A percentile compares a stretch with the other conserved stretches of the same genome.
These are phyloP conservation scores for Lacerta viridis DNA, from an alignment of 2,797 vertebrate genomes.

Conservation along the genomic window DNA sequence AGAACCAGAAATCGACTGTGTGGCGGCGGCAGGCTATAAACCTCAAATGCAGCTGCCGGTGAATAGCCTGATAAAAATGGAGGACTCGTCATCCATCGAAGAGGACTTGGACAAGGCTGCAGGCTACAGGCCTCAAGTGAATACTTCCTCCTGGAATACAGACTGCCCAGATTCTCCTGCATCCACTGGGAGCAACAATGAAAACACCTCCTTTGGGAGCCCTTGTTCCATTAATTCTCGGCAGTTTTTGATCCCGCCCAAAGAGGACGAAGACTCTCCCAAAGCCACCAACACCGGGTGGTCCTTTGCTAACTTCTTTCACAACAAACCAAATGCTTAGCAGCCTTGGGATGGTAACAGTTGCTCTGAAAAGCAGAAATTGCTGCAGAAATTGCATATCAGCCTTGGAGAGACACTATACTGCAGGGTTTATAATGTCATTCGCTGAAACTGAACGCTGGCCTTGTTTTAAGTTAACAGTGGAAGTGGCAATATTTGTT, in stretches of 20 bases:
- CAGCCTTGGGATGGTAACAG: slow-evolving; percentile 36
- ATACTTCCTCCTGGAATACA: slow-evolving; percentile 83
- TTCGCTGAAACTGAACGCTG: slow-evolving; percentile 64
- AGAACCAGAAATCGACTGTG: slow-evolving; percentile 67
- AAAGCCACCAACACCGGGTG: slow-evolving; percentile 78
- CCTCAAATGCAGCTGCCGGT: slow-evolving; percentile 81
- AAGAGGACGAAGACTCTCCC: slow-evolving; percentile 83
- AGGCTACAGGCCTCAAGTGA: slow-evolving; percentile 91
- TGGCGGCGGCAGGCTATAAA: slow-evolving; percentile 76
- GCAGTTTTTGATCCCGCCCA: slow-evolving; percentile 92
- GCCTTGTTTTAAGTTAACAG: slow-evolving; percentile 48
- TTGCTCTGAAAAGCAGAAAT: not conserved
- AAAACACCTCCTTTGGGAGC: slow-evolving; percentile 89
- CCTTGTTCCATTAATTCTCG: slow-evolving; percentile 94
- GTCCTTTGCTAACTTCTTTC: slow-evolving; percentile 84
- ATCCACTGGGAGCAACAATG: slow-evolving; percentile 81
- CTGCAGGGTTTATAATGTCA: slow-evolving; percentile 48
- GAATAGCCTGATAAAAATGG: slow-evolving; percentile 61
- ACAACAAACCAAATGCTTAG: slow-evolving; percentile 84
- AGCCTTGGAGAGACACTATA: slow-evolving; percentile 69
- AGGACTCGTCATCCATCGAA: slow-evolving; percentile 50
- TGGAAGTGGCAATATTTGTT: slow-evolving; percentile 62
- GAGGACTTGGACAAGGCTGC: slow-evolving; percentile 72
- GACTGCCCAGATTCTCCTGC: slow-evolving; percentile 85
- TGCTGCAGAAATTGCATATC: slow-evolving; percentile 26